Conservation (phyloP, 2,113 vertebrate genomes). For the Corvus moneduloides region DNA sequence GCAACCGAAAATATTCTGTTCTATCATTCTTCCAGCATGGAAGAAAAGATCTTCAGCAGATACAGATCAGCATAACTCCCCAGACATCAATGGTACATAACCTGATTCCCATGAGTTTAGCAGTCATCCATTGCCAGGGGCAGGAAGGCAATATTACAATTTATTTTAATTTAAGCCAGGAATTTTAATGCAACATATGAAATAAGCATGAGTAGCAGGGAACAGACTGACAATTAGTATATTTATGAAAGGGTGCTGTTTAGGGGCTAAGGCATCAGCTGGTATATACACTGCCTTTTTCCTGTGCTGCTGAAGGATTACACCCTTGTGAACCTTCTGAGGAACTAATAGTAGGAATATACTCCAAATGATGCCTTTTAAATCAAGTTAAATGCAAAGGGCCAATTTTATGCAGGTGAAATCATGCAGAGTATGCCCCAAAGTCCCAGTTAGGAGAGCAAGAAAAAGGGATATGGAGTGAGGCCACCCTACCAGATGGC, state of each 20-base stretch:
- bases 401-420: not conserved
- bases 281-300: not conserved
- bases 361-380: not conserved
- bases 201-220: not conserved
- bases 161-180: not conserved
- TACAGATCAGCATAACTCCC: not conserved
- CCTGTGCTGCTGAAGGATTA: not conserved
- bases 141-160: not conserved
- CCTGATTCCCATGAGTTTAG: not conserved
- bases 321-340: not conserved
- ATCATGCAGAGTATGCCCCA: not conserved
- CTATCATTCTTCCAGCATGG: not conserved
- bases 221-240: not conserved
- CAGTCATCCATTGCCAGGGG: not conserved
- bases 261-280: not conserved
- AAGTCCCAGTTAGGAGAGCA: not conserved
- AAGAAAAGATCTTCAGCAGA: not conserved
- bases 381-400: not conserved
- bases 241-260: not conserved
- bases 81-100: not conserved
- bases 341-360: not conserved
- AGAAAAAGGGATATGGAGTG: not conserved
- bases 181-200: not conserved
- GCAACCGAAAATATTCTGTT: not conserved
- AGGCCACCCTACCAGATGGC: constrained; percentile 75